These are phyloP conservation scores for Spondyliosoma cantharus DNA, from an alignment of 2,797 vertebrate species.

Conservation along the genomic window DNA sequence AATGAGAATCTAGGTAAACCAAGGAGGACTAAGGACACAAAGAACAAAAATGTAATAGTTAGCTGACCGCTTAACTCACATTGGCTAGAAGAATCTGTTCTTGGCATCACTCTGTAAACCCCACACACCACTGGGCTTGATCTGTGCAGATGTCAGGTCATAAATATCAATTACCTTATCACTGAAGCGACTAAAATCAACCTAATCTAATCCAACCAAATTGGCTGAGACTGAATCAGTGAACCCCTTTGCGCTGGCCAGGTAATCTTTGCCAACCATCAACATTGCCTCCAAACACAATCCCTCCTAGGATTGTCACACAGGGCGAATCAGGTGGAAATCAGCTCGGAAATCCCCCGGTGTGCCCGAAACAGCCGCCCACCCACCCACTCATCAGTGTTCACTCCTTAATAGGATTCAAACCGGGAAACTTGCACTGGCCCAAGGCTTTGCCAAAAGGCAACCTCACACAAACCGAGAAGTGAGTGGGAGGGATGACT, in stretches of 20 bases:
- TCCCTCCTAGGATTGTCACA: constrained; percentile 6
- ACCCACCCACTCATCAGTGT: neutral
- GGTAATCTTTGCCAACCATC: constrained; percentile 38
- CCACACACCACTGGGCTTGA: constrained; percentile 19
- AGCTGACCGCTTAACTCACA: neutral
- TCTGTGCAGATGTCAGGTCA: constrained; percentile 36
- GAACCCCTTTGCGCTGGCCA: constrained; percentile 13
- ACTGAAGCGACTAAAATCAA: constrained; percentile 32
- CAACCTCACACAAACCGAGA: constrained; percentile 25
- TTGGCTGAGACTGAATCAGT: constrained; percentile 18
- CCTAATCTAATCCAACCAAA: constrained; percentile 30
- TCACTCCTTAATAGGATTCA: constrained; percentile 43
- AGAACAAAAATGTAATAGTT: neutral
- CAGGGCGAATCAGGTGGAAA: constrained; percentile 30
- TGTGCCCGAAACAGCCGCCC: constrained; percentile 10
- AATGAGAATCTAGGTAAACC: neutral
- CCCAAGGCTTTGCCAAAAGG: constrained; percentile 54
- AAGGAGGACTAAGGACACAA: neutral
- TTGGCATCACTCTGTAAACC: constrained; percentile 28
- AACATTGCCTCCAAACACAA: neutral
- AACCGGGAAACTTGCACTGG: constrained; percentile 38
- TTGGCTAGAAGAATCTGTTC: neutral
- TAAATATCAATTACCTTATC: constrained; percentile 57
- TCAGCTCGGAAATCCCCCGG: constrained; percentile 8
- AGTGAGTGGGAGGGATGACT: constrained; percentile 18